Conservation (phyloP, 2,888 invertebrate species). For the Cepaea hortensis region DNA sequence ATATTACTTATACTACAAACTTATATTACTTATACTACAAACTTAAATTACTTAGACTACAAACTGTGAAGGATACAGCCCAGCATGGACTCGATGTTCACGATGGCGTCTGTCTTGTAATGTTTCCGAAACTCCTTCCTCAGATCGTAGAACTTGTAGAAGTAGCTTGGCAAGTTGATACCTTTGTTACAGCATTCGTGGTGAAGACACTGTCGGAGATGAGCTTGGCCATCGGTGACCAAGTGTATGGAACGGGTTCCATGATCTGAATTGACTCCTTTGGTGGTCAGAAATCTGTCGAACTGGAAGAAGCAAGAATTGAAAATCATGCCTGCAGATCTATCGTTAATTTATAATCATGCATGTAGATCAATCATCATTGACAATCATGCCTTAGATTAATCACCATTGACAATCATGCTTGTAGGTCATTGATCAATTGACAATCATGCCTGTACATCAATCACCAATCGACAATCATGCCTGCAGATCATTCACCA, state of each 20-base stretch:
- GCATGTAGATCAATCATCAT: too few relatives aligned
- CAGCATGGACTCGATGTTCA: slow-evolving; percentile 89
- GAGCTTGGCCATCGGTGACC: slow-evolving; percentile 82
- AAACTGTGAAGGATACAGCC: slow-evolving; percentile 85
- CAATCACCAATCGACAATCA: too few relatives aligned
- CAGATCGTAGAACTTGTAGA: slow-evolving; percentile 92
- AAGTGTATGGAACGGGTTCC: slow-evolving; percentile 76
- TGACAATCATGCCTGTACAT: too few relatives aligned
- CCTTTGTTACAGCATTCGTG: slow-evolving; percentile 84
- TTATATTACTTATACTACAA: too few relatives aligned
- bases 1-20: too few relatives aligned
- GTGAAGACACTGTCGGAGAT: slow-evolving; percentile 90
- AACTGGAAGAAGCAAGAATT: slow-evolving; percentile 79
- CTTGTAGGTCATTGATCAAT: too few relatives aligned
- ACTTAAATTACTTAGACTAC: too few relatives aligned
- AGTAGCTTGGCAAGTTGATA: slow-evolving; percentile 89
- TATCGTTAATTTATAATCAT: too few relatives aligned
- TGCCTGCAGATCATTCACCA: too few relatives aligned
- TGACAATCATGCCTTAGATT: too few relatives aligned
- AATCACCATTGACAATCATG: too few relatives aligned
- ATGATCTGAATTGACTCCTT: slow-evolving; percentile 75
- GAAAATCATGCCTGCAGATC: too few relatives aligned
- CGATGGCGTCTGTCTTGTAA: slow-evolving; percentile 80
- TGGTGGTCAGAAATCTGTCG: slow-evolving; percentile 83
- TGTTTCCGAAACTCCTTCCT: slow-evolving; percentile 88